Conservation (phyloP, 2,797 vertebrate species). For the Pyrocephalus nanus region DNA sequence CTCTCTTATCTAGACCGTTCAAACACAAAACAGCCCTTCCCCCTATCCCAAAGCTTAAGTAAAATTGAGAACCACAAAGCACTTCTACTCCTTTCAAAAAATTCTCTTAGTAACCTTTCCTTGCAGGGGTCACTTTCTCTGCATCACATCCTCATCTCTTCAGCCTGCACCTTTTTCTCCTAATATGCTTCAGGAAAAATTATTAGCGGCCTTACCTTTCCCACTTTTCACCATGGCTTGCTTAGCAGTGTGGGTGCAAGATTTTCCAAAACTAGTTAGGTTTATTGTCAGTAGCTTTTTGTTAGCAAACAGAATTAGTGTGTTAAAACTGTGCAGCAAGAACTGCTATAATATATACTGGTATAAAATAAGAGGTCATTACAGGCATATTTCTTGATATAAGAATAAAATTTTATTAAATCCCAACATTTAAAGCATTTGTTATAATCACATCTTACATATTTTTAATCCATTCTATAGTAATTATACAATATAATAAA, state of each 20-base stretch:
- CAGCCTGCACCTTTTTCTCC: not conserved
- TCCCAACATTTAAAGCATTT: constrained; percentile 30
- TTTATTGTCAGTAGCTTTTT: not conserved
- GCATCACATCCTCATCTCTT: not conserved
- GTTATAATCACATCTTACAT: not conserved
- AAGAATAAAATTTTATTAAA: constrained; percentile 58
- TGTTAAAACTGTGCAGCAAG: not conserved
- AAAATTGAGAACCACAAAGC: not conserved
- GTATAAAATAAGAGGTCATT: not conserved
- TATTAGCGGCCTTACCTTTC: not conserved
- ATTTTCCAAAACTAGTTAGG: not conserved
- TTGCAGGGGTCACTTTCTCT: not conserved
- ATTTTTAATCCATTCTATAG: not conserved
- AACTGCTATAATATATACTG: not conserved
- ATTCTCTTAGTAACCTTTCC: not conserved
- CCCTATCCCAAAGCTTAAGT: not conserved
- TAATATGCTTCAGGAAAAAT: not conserved
- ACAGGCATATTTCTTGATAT: constrained; percentile 9
- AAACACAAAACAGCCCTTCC: not conserved
- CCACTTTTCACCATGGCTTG: not conserved
- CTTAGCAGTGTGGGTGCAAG: not conserved
- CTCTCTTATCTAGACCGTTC: not conserved
- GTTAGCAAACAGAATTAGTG: not conserved
- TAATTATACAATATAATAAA: constrained; percentile 15
- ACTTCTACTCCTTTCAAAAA: not conserved